phyloP scores from a whole-genome alignment of 2,888 invertebrate species.

The Agrochola lota region DNA sequence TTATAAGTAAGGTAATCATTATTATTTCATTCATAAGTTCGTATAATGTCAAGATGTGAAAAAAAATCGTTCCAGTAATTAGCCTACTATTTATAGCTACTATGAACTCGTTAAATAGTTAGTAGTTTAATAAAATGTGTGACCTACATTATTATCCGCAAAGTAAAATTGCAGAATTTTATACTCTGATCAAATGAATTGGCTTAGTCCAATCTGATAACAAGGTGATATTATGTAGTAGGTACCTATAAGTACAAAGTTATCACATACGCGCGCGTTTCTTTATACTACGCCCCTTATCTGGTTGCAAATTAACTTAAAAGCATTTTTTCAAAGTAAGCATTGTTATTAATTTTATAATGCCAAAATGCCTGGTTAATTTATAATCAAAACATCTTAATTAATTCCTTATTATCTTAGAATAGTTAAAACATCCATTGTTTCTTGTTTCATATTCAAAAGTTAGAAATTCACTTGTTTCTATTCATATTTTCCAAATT shows the following conservation, averaged over 20 bases:
- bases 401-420: neutral
- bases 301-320: slow-evolving; percentile 3
- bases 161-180: slow-evolving; percentile 29
- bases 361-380: neutral
- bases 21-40: slow-evolving; percentile 8
- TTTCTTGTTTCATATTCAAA: neutral
- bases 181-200: slow-evolving; percentile 21
- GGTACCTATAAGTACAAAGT: neutral
- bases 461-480: neutral
- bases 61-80: slow-evolving; percentile 34
- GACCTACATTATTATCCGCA: slow-evolving; percentile 47
- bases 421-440: neutral
- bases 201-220: slow-evolving; percentile 22
- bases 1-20: neutral
- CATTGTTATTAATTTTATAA: neutral
- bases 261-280: slow-evolving; percentile 17
- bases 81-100: slow-evolving; percentile 34
- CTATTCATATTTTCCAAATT: neutral
- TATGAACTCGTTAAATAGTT: slow-evolving; percentile 27
- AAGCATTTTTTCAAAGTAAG: slow-evolving; percentile 10
- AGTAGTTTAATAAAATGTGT: slow-evolving; percentile 15
- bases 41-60: neutral
- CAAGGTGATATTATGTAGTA: neutral
- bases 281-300: slow-evolving; percentile 1
- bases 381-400: neutral